Base-by-base conservation (phyloP, 2,797 vertebrate species). In the Lateolabrax maculatus region DNA sequence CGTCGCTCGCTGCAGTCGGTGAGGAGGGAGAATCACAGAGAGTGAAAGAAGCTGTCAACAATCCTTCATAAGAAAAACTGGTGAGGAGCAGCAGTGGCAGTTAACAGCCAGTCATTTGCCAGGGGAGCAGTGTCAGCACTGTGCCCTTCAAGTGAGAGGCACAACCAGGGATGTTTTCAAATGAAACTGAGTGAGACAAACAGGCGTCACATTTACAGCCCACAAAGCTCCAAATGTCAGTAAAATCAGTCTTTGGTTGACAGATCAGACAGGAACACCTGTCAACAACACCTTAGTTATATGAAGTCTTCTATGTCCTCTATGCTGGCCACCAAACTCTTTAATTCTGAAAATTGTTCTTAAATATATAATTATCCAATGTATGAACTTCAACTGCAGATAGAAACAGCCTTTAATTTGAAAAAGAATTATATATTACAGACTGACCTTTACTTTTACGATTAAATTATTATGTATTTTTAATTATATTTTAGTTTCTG, bases 31-130 rank as follows among this genome's bases (percentile, higher is more conserved):
- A 84, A 58, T 73, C 67, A 37, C 67, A 64, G 31, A 46, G 61
- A 53, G 70, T 5, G 49, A 71, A 79, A 78, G 71, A 66, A 71
- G 65, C 80, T 87, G 86, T 91, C 84, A 81, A 6, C 80, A 53
- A 34, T 71, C 74, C 65, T 64, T 85, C 74, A 76, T 72, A 18
- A 77, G 48, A 58, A 75, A 31, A 75, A 68, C 63, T 49, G 15
- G 4, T 0, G 53, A 75, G 51, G 51, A 79, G 51, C 49, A 62
- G 68, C 60, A 34, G 2, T 71, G 49, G 57, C 39, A 58, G 67
- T 80, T 76, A 83, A 67, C 77, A 84, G 61, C 68, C 46, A 70
- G 63, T 60, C 57, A 70, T 83, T 57, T 75, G 60, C 64, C 87
- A 77, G 63, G 55, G 83, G 79, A 75, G 80, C 65, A n/a, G 61